phyloP scores from a whole-genome alignment of 2,888 invertebrate species.

The Microctonus aethiopoides region DNA sequence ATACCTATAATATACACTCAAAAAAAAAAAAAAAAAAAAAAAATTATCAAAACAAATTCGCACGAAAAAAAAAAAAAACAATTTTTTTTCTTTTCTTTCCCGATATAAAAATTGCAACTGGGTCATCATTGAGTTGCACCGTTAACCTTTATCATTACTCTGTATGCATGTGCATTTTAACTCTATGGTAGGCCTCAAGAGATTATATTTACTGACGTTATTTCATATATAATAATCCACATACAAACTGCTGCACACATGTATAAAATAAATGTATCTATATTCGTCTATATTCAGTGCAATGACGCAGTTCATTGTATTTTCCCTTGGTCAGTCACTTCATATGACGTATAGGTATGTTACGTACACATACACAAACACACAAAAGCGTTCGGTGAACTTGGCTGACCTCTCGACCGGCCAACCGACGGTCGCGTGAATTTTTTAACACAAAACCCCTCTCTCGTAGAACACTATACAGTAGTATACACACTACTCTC shows the following conservation, averaged over 20 bases:
- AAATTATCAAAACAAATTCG: no score
- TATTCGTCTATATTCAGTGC: neutral
- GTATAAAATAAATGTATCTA: neutral
- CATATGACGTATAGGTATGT: neutral
- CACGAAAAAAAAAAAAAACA: no score
- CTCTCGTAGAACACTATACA: neutral
- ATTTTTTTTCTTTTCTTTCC: no score
- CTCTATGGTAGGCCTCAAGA: no score
- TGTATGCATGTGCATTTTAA: neutral
- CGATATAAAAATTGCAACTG: neutral
- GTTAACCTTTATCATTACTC: neutral
- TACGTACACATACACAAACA: slow-evolving; percentile 6
- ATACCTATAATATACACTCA: no score
- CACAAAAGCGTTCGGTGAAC: slow-evolving; percentile 50
- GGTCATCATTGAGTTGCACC: neutral
- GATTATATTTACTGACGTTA: no score
- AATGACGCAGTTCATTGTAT: neutral
- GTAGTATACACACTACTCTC: neutral
- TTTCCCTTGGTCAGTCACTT: neutral
- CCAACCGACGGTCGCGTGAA: slow-evolving; percentile 31
- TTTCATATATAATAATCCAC: no score
- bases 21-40: no score
- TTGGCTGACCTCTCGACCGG: slow-evolving; percentile 47
- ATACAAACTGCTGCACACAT: no score
- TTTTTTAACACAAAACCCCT: slow-evolving; percentile 23